Evolutionary conservation across 2,113 vertebrate genomes (phyloP).

Genomic region (Petaurus breviceps): DNA sequence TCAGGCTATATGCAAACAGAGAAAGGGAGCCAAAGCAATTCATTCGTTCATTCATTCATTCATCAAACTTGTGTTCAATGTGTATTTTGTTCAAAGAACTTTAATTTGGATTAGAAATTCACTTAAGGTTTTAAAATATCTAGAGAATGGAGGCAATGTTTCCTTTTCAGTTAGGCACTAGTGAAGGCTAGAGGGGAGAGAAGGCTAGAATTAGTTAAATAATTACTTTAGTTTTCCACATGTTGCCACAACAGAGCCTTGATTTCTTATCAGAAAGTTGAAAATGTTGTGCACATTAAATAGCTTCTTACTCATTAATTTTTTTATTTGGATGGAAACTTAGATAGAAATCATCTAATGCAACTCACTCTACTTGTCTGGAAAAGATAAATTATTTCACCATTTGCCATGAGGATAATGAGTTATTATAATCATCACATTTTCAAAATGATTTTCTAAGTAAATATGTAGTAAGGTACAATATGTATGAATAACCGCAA

Average conservation of each 20-base stretch:
- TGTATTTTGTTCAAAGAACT: neutral
- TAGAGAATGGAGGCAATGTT: neutral
- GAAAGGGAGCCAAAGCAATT: constrained; percentile 4
- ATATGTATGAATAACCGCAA: neutral
- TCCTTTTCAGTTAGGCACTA: neutral
- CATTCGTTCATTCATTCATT: neutral
- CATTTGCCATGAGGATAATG: neutral
- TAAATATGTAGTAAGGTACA: neutral
- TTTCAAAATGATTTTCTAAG: neutral
- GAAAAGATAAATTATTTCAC: neutral
- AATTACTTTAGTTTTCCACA: neutral
- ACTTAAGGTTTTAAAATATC: neutral
- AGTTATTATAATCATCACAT: neutral
- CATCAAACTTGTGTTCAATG: neutral
- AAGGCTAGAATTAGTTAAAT: neutral
- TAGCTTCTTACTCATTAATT: neutral
- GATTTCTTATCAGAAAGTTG: neutral
- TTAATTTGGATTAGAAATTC: neutral
- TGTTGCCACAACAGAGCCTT: neutral
- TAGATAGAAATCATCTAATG: neutral
- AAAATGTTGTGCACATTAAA: neutral
- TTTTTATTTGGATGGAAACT: neutral
- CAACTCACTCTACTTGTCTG: neutral
- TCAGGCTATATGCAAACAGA: neutral
- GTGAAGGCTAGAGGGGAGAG: neutral